These are phyloP conservation scores for Elysia chlorotica DNA, from an alignment of 1,140 invertebrate species.

Conservation along the genomic window DNA sequence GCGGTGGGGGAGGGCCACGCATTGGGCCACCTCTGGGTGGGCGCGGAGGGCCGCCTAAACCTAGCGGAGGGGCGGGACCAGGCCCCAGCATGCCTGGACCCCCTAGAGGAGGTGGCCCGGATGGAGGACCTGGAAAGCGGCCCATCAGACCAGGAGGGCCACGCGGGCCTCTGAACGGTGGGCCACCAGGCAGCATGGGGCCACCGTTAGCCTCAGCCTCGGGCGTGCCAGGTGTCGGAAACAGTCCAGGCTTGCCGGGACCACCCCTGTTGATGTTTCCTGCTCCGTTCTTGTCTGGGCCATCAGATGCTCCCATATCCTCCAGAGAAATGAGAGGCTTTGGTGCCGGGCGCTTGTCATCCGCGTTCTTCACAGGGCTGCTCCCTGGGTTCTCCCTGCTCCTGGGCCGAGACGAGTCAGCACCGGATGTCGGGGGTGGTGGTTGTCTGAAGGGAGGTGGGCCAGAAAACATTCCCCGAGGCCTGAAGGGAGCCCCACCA, in stretches of 20 bases:
- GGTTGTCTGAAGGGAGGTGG: neutral
- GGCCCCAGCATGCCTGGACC: slow-evolving; percentile 14
- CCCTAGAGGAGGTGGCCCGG: slow-evolving; percentile 11
- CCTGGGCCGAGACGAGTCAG: neutral
- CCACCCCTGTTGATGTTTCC: neutral
- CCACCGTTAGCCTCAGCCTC: slow-evolving; percentile 4
- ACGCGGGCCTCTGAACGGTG: slow-evolving; percentile 10
- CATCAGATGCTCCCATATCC: neutral
- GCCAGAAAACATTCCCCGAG: neutral
- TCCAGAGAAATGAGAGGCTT: slow-evolving; percentile 7
- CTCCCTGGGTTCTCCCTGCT: neutral
- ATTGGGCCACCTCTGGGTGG: slow-evolving; percentile 13
- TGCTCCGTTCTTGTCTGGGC: neutral
- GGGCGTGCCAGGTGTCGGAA: neutral
- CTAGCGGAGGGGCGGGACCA: neutral
- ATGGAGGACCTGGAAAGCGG: slow-evolving; percentile 10
- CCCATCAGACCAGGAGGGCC: slow-evolving; percentile 12
- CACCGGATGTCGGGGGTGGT: neutral
- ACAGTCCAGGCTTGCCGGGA: slow-evolving; percentile 16
- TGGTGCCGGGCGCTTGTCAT: neutral
- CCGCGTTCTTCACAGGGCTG: neutral
- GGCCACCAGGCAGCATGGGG: neutral
- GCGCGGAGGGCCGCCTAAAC: neutral
- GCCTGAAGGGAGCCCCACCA: neutral
- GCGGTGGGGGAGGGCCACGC: slow-evolving; percentile 7